phyloP scores from a whole-genome alignment of 2,888 invertebrate species.

The Dinocampus coccinellae region DNA sequence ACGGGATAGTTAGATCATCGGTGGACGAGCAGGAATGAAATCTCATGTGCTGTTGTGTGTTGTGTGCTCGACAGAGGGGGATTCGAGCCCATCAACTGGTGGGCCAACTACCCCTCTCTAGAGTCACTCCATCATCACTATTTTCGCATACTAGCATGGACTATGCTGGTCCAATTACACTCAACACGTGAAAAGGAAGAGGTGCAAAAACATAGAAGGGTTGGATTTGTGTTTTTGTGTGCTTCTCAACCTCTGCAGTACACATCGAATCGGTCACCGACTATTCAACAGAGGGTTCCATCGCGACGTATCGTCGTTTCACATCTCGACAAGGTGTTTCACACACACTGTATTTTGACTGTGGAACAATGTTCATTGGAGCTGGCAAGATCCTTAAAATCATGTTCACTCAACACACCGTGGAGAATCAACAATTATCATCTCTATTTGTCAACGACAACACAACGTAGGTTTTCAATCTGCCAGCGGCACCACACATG shows the following conservation, averaged over 20 bases:
- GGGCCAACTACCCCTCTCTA: conserved; percentile 31
- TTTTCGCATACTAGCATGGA: conserved; percentile 8
- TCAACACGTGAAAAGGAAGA: neutral
- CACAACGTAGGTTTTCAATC: neutral
- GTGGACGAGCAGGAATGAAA: conserved; percentile 34
- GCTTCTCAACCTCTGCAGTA: conserved; percentile 43
- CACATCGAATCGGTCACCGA: conserved; percentile 47
- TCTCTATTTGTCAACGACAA: too few species aligned
- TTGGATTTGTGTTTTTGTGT: conserved; percentile 44
- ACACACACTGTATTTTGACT: conserved; percentile 16
- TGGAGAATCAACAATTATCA: neutral
- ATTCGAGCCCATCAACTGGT: conserved; percentile 40
- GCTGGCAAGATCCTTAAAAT: conserved; percentile 6
- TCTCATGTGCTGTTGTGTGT: conserved; percentile 39
- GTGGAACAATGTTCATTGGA: conserved; percentile 26
- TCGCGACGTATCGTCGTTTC: conserved; percentile 44
- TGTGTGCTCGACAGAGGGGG: conserved; percentile 40
- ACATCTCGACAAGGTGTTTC: conserved; percentile 40
- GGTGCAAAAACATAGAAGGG: conserved; percentile 7
- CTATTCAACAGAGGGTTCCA: conserved; percentile 38
- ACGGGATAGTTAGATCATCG: conserved; percentile 43
- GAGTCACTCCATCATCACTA: conserved; percentile 4
- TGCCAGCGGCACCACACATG: conserved; percentile 1
- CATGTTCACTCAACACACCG: neutral
- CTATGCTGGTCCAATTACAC: conserved; percentile 18